Evolutionary conservation across 2,113 vertebrate genomes (phyloP), one percentile per base, ranked within the genome.

Genomic region (Euleptes europaea): DNA sequence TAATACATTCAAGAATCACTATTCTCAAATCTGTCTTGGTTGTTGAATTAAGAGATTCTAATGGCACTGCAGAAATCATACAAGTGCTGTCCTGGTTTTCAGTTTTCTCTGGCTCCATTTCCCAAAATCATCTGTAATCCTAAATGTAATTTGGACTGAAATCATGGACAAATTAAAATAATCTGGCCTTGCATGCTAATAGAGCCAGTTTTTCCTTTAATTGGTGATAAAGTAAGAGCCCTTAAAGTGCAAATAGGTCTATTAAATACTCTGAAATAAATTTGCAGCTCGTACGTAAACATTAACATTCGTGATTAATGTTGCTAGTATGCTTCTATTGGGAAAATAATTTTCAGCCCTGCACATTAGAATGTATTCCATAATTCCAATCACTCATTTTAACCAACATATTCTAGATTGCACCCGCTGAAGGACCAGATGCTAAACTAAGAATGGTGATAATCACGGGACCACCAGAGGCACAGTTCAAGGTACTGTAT

Each of bases 361-460:
- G 26, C 7, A 63, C 23, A 28, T 63, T 23, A 63, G 21, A 26
- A 63, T 63, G 23, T 63, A 8, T 63, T 63, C 60, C 54, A 57
- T 63, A 2, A 63, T 63, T 28, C 23, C 2, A 26, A 60, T 60
- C 57, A 60, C 5, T 28, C 60, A 85, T 63, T 65, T 86, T 90
- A 88, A 80, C 77, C 87, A 91, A 85, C 93, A 79, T 90, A 33
- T 95, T 96, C 69, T 88, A 99, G 99, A 99, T 99, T 54, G 98
- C 99, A 57, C 98, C 98, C 87, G 98, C 98, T 72, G 98, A 99
- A 94, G 97, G 97, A 67, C 96, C 97, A 92, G 99, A 99, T 88
- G 96, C 97, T 90, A 99, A 99, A 92, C 96, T 98, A 93, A 97
- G 99, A 93, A 98, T 98, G 97, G 99, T 99, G 93, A 99, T 99